Evolutionary conservation across 2,797 vertebrate species (phyloP).

Genomic region (Echiichthys vipera): DNA sequence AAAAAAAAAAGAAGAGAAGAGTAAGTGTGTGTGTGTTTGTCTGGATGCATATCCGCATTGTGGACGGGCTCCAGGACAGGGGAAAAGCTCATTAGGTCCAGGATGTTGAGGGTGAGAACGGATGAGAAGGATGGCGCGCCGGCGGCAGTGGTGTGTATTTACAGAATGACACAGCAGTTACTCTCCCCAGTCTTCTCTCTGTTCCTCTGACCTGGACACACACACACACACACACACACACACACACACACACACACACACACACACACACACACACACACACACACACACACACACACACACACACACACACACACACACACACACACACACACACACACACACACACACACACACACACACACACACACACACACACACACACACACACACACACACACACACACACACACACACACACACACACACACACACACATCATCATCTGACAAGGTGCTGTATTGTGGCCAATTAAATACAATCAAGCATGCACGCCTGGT

Average conservation of each 20-base stretch:
- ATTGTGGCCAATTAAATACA: not conserved
- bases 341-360: conserved; percentile 14
- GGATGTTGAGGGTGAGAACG: conserved; percentile 55
- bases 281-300: conserved; percentile 16
- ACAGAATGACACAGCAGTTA: conserved; percentile 99
- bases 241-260: conserved; percentile 15
- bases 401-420: conserved; percentile 22
- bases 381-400: conserved; percentile 15
- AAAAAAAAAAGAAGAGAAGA: not conserved
- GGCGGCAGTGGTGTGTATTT: conserved; percentile 80
- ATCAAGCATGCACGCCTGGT: not conserved
- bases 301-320: conserved; percentile 42
- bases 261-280: conserved; percentile 19
- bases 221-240: conserved; percentile 38
- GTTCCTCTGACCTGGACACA: conserved; percentile 93
- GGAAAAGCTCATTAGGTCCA: conserved; percentile 62
- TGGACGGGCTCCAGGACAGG: conserved; percentile 81
- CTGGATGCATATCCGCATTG: conserved; percentile 43
- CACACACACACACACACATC: conserved; percentile 15
- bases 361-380: conserved; percentile 48
- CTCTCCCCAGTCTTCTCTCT: conserved; percentile 98
- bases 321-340: conserved; percentile 27
- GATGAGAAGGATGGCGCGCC: conserved; percentile 61
- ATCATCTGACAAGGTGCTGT: not conserved
- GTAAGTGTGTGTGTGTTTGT: conserved; percentile 37